Evolutionary conservation across 2,113 vertebrate species (phyloP).

Genomic region (Macquaria ambigua): DNA sequence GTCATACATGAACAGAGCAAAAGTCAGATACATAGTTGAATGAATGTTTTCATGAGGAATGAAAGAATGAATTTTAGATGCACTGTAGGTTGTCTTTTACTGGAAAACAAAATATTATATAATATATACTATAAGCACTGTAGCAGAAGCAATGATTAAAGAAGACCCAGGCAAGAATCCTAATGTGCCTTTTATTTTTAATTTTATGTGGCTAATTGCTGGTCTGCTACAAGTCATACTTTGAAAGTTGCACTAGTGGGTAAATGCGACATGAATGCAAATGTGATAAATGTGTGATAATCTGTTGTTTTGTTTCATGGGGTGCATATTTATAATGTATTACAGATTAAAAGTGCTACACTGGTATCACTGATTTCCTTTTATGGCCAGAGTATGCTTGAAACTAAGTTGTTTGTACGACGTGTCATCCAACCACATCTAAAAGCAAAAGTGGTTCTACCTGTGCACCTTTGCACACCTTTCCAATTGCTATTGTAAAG

Average conservation of each 20-base stretch:
- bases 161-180: not conserved
- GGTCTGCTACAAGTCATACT: not conserved
- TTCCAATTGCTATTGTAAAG: not conserved
- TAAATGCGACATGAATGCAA: slow-evolving; percentile 16
- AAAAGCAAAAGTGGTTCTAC: too few species aligned
- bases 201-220: not conserved
- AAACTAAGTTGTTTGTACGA: not conserved
- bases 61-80: not conserved
- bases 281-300: not conserved
- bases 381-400: too few species aligned
- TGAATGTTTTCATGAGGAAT: slow-evolving; percentile 22
- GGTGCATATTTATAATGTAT: slow-evolving; percentile 12
- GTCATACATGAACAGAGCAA: slow-evolving; percentile 53
- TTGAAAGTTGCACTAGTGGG: not conserved
- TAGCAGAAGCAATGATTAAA: slow-evolving; percentile 23
- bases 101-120: slow-evolving; percentile 13
- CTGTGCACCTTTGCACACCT: not conserved
- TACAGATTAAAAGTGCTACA: not conserved
- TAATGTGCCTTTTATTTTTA: slow-evolving; percentile 1
- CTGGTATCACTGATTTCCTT: not conserved
- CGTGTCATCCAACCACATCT: not conserved
- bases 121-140: slow-evolving; percentile 3
- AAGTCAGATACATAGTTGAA: slow-evolving; percentile 56
- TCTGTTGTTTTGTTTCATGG: slow-evolving; percentile 4
- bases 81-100: slow-evolving; percentile 5